Conservation (phyloP, 92 coral and sea anemone genomes). For the Actinostola sp. region DNA sequence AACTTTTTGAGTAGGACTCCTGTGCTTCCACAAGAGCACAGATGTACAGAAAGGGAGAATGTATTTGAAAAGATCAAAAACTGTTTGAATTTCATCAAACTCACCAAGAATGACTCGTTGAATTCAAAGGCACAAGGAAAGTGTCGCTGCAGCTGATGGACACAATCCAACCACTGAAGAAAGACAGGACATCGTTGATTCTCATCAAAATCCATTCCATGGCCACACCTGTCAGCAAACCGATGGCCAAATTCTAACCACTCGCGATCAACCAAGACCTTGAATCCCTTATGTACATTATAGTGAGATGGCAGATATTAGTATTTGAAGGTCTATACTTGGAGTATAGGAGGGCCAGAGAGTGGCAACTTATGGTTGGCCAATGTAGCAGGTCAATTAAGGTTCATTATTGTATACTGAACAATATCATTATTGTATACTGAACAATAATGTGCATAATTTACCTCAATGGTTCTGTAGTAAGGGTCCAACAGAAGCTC, state of each 20-base stretch:
- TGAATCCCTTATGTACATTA: conserved; percentile 85
- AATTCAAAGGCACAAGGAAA: conserved; percentile 98
- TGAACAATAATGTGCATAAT: too few species aligned
- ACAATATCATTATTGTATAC: too few species aligned
- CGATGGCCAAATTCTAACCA: conserved; percentile 98
- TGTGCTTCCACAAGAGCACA: too few species aligned
- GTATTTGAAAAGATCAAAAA: too few species aligned
- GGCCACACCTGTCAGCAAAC: conserved; percentile 98
- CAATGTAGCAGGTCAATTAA: too few species aligned
- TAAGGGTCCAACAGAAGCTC: conserved; percentile 92
- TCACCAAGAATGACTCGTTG: conserved; percentile 89
- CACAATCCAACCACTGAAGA: conserved; percentile 96
- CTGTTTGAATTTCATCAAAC: not conserved
- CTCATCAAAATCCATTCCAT: conserved; percentile 72
- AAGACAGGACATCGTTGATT: conserved; percentile 95
- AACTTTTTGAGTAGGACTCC: too few species aligned
- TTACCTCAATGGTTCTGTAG: conserved; percentile 96
- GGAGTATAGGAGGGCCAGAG: too few species aligned
- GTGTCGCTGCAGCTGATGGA: conserved; percentile 89
- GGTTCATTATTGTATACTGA: too few species aligned
- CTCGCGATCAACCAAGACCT: conserved; percentile 89
- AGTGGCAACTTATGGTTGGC: too few species aligned
- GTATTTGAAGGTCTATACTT: not conserved
- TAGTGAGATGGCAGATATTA: not conserved
- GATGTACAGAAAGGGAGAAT: too few species aligned